Conservation (phyloP, 2,797 vertebrate genomes). For the Sciurus carolinensis region DNA sequence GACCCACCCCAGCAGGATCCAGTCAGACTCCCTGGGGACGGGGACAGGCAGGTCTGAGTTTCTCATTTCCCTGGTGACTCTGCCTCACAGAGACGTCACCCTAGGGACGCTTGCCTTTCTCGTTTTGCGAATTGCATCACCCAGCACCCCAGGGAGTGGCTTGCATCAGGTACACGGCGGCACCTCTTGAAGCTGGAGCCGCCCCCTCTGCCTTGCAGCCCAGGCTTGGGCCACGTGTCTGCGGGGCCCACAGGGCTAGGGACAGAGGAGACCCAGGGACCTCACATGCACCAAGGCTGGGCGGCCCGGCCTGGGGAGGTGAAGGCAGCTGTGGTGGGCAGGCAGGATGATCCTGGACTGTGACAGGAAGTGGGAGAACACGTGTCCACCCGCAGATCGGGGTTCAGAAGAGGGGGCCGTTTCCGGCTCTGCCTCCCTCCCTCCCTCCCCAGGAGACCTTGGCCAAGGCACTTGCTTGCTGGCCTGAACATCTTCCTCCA, state of each 20-base stretch:
- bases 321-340: neutral
- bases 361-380: neutral
- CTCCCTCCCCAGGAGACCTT: neutral
- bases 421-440: neutral
- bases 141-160: neutral
- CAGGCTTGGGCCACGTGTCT: neutral
- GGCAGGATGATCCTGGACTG: neutral
- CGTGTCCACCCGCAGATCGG: neutral
- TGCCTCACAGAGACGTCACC: neutral
- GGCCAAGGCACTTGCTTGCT: neutral
- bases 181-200: neutral
- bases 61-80: neutral
- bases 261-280: neutral
- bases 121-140: neutral
- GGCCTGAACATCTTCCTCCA: neutral
- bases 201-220: neutral
- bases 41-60: neutral
- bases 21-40: neutral
- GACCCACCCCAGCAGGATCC: neutral
- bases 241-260: neutral
- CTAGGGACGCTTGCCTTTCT: neutral
- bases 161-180: neutral
- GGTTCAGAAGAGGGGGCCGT: neutral
- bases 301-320: accelerated
- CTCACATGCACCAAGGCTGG: accelerated